Conservation (phyloP, 2,888 invertebrate genomes). For the Oxycera nigricornis region DNA sequence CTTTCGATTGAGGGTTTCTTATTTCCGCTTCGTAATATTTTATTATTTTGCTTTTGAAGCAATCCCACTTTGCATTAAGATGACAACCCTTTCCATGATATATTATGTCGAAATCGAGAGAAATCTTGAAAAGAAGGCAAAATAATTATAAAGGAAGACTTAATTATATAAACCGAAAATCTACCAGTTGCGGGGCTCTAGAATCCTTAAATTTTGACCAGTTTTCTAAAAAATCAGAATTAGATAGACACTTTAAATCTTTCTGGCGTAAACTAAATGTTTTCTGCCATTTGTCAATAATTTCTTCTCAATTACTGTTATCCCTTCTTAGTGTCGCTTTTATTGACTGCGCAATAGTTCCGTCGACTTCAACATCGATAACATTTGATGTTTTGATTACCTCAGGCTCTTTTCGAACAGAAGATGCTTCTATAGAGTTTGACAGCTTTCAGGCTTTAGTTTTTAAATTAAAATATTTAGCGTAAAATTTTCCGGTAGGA, state of each 20-base stretch:
- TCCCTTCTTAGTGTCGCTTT: neutral
- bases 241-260: no score
- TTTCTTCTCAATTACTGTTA: neutral
- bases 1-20: neutral
- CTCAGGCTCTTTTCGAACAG: neutral
- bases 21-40: no score
- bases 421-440: neutral
- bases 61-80: neutral
- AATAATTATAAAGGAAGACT: neutral
- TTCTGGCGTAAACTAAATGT: no score
- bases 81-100: neutral
- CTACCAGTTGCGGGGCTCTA: neutral
- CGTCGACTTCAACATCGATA: neutral
- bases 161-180: neutral
- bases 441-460: neutral
- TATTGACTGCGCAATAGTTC: no score
- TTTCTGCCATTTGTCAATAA: neutral
- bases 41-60: neutral
- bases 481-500: neutral
- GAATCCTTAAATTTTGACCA: neutral
- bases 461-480: no score
- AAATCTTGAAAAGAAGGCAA: neutral
- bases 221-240: neutral
- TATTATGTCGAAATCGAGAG: neutral
- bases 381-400: neutral